A percentile compares a stretch with the other conserved stretches of the same genome.
These are phyloP conservation scores for Anser brachyrhynchus DNA, from an alignment of 2,113 vertebrate genomes.

Conservation along the genomic window DNA sequence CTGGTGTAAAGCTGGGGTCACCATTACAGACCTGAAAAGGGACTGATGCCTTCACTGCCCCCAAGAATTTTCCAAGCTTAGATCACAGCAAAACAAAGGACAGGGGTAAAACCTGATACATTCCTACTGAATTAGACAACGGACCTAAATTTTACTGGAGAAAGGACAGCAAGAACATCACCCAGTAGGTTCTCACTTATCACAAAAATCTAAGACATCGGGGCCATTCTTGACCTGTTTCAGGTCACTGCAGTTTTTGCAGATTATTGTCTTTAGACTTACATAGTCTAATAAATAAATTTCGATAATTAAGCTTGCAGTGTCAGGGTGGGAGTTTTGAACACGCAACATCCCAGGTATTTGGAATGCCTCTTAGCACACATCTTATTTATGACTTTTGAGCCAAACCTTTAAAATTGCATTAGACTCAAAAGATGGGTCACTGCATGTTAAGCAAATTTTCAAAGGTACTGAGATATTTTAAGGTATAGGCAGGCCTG, in stretches of 20 bases:
- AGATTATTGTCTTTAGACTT: neutral
- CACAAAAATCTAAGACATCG: neutral
- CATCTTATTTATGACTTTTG: neutral
- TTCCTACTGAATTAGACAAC: neutral
- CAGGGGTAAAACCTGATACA: neutral
- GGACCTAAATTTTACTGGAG: neutral
- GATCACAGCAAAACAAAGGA: neutral
- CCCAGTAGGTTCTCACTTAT: slow-evolving; percentile 73
- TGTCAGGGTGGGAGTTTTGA: neutral
- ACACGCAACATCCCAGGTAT: neutral
- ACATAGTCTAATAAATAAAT: no score
- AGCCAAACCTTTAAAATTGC: slow-evolving; percentile 39
- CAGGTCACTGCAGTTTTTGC: neutral
- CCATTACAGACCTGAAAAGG: neutral
- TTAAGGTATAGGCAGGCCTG: neutral
- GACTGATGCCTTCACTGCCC: neutral
- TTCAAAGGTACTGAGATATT: neutral
- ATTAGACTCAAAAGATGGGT: slow-evolving; percentile 78
- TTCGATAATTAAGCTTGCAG: neutral
- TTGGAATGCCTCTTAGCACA: neutral
- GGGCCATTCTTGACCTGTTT: neutral
- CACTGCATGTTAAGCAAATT: slow-evolving; percentile 18
- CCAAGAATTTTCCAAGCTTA: neutral
- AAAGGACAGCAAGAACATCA: slow-evolving; percentile 31
- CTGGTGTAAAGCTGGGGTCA: neutral